Evolutionary conservation across 1,140 invertebrate species (phyloP).

Genomic region (Danaus melanippus): DNA sequence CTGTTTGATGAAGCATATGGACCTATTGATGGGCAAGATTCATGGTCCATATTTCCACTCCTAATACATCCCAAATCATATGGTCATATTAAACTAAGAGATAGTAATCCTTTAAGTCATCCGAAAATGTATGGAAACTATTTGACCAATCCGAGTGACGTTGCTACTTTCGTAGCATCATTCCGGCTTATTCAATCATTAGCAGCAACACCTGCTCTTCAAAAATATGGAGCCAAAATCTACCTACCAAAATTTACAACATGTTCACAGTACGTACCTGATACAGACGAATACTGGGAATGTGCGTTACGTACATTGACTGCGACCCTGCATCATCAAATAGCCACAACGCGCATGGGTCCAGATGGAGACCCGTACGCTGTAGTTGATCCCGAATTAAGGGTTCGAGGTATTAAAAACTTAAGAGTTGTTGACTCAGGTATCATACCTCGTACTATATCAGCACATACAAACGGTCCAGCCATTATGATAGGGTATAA

Average conservation of each 20-base stretch:
- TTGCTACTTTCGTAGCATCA: conserved; percentile 65
- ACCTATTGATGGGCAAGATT: conserved; percentile 60
- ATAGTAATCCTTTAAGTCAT: conserved; percentile 74
- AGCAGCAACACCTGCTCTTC: conserved; percentile 63
- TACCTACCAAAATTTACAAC: conserved; percentile 59
- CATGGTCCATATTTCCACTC: conserved; percentile 71
- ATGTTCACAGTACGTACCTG: conserved; percentile 57
- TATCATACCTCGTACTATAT: conserved; percentile 70
- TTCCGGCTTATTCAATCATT: conserved; percentile 64
- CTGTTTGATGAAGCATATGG: conserved; percentile 74
- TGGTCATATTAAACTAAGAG: conserved; percentile 74
- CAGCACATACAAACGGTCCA: conserved; percentile 72
- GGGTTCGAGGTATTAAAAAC: conserved; percentile 68
- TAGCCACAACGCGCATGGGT: conserved; percentile 80
- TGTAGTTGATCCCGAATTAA: conserved; percentile 73
- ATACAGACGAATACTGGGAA: conserved; percentile 74
- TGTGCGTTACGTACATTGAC: conserved; percentile 72
- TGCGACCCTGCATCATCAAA: conserved; percentile 73
- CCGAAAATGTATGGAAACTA: conserved; percentile 79
- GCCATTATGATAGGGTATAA: conserved; percentile 73
- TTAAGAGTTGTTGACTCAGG: conserved; percentile 74
- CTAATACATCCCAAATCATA: conserved; percentile 75
- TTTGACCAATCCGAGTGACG: conserved; percentile 70
- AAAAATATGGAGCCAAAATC: conserved; percentile 63
- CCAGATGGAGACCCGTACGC: conserved; percentile 62